phyloP scores from a whole-genome alignment of 2,113 vertebrate genomes.

The Clarias macrocephalus region DNA sequence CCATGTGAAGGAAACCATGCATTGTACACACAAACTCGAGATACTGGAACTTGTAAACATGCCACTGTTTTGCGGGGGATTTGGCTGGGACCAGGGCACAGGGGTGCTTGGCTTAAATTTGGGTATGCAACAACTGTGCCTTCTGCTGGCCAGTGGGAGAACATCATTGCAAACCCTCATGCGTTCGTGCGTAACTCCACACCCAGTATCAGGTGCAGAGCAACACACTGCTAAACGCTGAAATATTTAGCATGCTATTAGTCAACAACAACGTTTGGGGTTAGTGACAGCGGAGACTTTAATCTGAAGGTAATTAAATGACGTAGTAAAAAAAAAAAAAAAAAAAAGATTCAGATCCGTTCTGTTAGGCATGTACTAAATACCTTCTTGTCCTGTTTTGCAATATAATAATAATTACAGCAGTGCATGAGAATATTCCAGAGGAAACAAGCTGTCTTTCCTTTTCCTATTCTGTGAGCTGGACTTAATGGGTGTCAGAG shows the following conservation, averaged over 20 bases:
- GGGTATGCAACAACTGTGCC: conserved; percentile 59
- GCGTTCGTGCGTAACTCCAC: conserved; percentile 17
- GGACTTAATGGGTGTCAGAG: conserved; percentile 42
- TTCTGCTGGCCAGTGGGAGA: conserved; percentile 64
- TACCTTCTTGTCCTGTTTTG: not conserved
- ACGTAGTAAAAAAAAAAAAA: not conserved
- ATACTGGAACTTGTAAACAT: conserved; percentile 73
- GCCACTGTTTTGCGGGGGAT: conserved; percentile 58
- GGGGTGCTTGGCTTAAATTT: conserved; percentile 49
- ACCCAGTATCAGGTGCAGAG: conserved; percentile 33
- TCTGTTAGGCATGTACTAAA: not conserved
- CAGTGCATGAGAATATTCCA: conserved; percentile 23
- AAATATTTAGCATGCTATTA: conserved; percentile 52
- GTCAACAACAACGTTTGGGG: conserved; percentile 28
- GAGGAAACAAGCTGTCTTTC: conserved; percentile 45
- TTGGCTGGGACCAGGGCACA: conserved; percentile 30
- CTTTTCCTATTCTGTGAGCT: conserved; percentile 36
- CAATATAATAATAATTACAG: conserved; percentile 34
- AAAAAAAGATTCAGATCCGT: not conserved
- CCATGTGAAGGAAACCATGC: conserved; percentile 58
- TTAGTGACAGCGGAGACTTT: not conserved
- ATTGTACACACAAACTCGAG: conserved; percentile 58
- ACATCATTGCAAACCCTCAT: conserved; percentile 32
- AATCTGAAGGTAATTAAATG: not conserved
- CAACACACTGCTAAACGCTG: conserved; percentile 28